phyloP scores from a whole-genome alignment of 2,113 vertebrate species.

The Leptocoma aspasia region DNA sequence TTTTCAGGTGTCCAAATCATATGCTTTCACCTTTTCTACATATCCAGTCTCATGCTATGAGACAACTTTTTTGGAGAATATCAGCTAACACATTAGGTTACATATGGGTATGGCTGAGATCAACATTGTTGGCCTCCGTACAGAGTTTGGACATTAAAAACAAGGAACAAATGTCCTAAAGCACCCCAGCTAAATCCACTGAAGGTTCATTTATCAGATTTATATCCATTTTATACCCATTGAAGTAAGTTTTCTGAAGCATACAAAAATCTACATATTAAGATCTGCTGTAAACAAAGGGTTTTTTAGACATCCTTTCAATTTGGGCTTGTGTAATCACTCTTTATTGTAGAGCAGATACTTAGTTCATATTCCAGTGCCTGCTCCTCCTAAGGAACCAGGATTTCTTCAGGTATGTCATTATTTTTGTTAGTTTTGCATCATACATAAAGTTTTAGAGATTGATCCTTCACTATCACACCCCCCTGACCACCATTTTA shows the following conservation, averaged over 20 bases:
- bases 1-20: background rate
- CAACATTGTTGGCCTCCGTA: background rate
- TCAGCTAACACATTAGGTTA: background rate
- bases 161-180: background rate
- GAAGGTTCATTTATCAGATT: background rate
- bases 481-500: background rate
- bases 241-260: background rate
- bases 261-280: background rate
- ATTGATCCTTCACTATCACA: background rate
- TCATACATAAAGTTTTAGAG: background rate
- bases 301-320: background rate
- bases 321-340: background rate
- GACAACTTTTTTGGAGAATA: background rate
- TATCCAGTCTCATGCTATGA: background rate
- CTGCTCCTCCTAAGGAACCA: background rate
- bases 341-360: background rate
- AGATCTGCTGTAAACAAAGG: background rate
- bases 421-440: background rate
- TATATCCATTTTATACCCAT: background rate
- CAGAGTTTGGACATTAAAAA: background rate
- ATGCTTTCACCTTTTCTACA: background rate
- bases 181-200: background rate
- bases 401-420: background rate
- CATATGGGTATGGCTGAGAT: background rate
- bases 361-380: background rate